These are phyloP conservation scores for Pseudomyrmex gracilis DNA, from an alignment of 1,140 invertebrate species.

Conservation along the genomic window DNA sequence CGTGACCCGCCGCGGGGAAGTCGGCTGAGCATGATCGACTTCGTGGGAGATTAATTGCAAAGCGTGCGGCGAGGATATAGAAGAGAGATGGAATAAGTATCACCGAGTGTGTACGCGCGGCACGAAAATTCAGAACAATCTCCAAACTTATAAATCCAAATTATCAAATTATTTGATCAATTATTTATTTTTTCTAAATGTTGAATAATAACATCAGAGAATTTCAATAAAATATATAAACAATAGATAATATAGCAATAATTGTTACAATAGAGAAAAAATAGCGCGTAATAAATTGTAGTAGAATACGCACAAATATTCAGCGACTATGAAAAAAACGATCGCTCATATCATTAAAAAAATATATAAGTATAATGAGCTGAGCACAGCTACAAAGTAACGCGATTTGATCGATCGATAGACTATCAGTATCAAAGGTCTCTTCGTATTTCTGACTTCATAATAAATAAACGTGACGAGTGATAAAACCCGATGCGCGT, in stretches of 20 bases:
- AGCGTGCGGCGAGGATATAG: conserved; percentile 27
- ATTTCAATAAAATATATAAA: neutral
- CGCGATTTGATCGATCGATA: neutral
- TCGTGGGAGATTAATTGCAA: conserved; percentile 60
- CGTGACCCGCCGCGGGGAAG: conserved; percentile 59
- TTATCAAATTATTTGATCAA: neutral
- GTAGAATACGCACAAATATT: neutral
- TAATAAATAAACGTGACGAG: neutral
- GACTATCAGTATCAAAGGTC: neutral
- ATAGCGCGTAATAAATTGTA: no score
- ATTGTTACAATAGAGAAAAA: no score
- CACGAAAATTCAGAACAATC: neutral
- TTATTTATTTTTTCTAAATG: neutral
- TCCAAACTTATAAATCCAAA: neutral
- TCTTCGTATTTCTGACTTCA: conserved; percentile 21
- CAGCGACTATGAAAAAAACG: no score
- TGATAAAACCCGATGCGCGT: conserved; percentile 42
- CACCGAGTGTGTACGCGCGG: conserved; percentile 10
- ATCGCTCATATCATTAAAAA: no score
- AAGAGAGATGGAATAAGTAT: conserved; percentile 43
- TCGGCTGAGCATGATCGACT: conserved; percentile 57
- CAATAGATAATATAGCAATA: neutral
- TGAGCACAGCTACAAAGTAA: neutral
- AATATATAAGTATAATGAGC: no score
- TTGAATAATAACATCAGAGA: neutral